Evolutionary conservation across 2,888 invertebrate species (phyloP).

Genomic region (Tetragnatha montana): DNA sequence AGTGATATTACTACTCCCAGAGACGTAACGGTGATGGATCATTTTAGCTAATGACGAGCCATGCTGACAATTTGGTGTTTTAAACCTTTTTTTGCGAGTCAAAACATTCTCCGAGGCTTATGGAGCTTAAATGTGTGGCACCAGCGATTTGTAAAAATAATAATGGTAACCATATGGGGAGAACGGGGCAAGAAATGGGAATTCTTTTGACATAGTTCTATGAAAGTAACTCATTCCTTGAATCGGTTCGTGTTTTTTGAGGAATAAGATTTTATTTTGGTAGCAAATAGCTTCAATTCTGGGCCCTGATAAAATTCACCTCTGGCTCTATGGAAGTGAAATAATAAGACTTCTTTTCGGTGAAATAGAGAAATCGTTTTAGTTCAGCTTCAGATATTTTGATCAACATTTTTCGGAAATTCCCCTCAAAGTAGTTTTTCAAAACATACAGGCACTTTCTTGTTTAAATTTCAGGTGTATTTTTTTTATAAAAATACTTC

Average conservation of each 20-base stretch:
- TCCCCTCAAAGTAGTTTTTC: no score
- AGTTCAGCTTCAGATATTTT: no score
- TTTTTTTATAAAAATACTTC: no score
- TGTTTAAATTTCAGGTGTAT: no score
- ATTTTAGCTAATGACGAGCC: slow-evolving; percentile 24
- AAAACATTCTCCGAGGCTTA: not conserved
- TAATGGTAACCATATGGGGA: not conserved
- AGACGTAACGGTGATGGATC: slow-evolving; percentile 27
- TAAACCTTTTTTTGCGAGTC: slow-evolving; percentile 9
- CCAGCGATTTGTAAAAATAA: not conserved
- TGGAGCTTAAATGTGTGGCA: not conserved
- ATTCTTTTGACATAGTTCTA: not conserved
- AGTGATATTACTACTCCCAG: not conserved
- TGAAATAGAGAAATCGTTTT: no score
- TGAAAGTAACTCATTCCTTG: not conserved
- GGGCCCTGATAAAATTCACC: not conserved
- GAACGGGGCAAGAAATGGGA: not conserved
- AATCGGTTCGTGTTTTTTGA: not conserved
- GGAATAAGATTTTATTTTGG: not conserved
- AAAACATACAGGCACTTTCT: no score
- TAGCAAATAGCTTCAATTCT: not conserved
- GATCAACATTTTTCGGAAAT: no score
- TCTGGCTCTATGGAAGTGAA: not conserved
- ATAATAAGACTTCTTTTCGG: no score
- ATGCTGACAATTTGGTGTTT: not conserved